Base-by-base conservation (phyloP, 2,113 vertebrate species). In the Amia ocellicauda region DNA sequence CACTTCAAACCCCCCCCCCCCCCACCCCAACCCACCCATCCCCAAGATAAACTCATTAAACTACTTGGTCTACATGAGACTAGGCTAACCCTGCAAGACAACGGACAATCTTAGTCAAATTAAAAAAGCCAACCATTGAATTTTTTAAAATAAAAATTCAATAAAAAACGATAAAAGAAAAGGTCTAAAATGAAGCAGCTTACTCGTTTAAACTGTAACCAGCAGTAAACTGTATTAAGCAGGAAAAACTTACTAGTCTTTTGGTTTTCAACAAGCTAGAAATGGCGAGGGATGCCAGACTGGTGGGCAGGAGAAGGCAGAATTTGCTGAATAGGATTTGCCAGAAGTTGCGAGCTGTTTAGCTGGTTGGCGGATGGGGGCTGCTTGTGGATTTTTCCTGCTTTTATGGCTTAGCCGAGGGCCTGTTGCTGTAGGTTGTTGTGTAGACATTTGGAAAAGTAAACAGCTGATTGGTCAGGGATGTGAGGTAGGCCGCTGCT, bases 171-270 rank as follows among this genome's bases (percentile, higher is more conserved):
- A n/a, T n/a, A n/a, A n/a, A n/a, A n/a, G n/a, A n/a, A n/a, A n/a
- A n/a, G n/a, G n/a, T n/a, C n/a, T n/a, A n/a, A n/a, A 90, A 83
- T 90, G 89, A 81, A 94, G 91, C 94, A 93, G 93, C 92, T 95
- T 92, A 94, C 89, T 94, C 93, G 94, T 94, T 83, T 95, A 90
- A 88, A 88, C 90, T 95, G 91, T 94, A 90, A 98, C 94, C 94
- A 95, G 94, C 96, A 99, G 94, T 97, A 95, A 95, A 99, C 97
- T 97, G 94, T 97, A 99, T 98, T 94, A 99, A 96, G 94, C 96
- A 96, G 96, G 96, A 96, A 97, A 90, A 98, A 99, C 97, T 99
- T 99, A 99, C 97, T 98, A 98, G 97, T 96, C 92, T 94, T 97
- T 97, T 87, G 89, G 94, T 93, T 98, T 99, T 98, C 96, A 99